These are phyloP conservation scores for Cyprinodon tularosa DNA, from an alignment of 2,113 vertebrate genomes.

Conservation along the genomic window DNA sequence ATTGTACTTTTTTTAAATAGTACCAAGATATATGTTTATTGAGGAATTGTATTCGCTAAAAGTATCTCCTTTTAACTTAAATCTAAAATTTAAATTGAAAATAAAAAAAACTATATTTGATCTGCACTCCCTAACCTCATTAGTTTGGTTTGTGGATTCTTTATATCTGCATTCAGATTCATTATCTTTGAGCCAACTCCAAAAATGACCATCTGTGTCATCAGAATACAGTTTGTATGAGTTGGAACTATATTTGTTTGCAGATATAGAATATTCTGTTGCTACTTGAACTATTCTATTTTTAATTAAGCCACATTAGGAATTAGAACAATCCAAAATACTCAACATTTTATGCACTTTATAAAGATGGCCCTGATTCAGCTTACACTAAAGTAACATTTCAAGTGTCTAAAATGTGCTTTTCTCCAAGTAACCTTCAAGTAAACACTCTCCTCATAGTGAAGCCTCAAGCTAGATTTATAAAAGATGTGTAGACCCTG, in stretches of 20 bases:
- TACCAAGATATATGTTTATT: too few relatives aligned
- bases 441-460: conserved; percentile 32
- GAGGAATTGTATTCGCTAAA: too few relatives aligned
- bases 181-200: neutral
- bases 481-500: conserved; percentile 47
- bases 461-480: conserved; percentile 47
- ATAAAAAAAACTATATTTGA: too few relatives aligned
- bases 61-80: too few relatives aligned
- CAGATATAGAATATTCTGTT: neutral
- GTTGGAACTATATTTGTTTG: neutral
- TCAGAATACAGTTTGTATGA: neutral
- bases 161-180: neutral
- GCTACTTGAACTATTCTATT: neutral
- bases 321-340: conserved; percentile 4
- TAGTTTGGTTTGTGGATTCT: neutral
- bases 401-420: conserved; percentile 5
- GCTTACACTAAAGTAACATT: conserved; percentile 1
- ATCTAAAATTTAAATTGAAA: too few relatives aligned
- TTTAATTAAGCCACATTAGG: neutral
- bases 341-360: neutral
- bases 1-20: too few relatives aligned
- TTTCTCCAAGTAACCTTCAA: conserved; percentile 29
- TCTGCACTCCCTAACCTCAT: neutral
- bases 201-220: neutral
- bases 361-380: neutral